phyloP scores from a whole-genome alignment of 1,140 invertebrate species.

The Leptinotarsa lineolata region DNA sequence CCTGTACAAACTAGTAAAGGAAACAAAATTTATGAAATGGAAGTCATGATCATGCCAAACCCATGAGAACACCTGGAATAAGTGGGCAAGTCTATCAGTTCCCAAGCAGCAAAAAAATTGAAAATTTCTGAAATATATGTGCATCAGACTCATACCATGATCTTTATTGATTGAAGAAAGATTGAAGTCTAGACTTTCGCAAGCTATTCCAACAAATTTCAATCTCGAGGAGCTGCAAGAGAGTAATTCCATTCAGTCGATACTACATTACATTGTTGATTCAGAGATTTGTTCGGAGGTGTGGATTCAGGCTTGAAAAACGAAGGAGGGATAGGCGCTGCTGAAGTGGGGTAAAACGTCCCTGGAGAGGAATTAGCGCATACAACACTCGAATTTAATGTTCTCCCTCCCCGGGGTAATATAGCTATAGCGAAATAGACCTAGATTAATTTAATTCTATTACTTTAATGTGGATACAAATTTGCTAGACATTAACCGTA shows the following conservation, averaged over 20 bases:
- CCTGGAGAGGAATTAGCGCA: constrained; percentile 47
- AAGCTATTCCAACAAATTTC: background rate
- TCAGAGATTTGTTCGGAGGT: constrained; percentile 30
- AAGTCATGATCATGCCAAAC: no score
- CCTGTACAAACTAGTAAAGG: no score
- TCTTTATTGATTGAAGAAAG: no score
- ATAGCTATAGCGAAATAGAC: constrained; percentile 48
- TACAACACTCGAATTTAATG: constrained; percentile 49
- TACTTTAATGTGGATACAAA: constrained; percentile 52
- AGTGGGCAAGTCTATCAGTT: no score
- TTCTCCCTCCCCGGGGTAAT: constrained; percentile 42
- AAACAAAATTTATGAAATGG: no score
- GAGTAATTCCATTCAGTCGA: constrained; percentile 11
- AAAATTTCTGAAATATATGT: no score
- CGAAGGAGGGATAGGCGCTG: constrained; percentile 30
- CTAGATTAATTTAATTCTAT: constrained; percentile 53
- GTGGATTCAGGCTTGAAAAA: constrained; percentile 35
- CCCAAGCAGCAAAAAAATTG: no score
- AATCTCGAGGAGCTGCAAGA: background rate
- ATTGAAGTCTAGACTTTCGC: no score
- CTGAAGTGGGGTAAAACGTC: constrained; percentile 40
- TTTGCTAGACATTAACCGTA: constrained; percentile 28
- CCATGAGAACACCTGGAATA: no score
- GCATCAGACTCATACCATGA: no score
- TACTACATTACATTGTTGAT: constrained; percentile 18